Percentiles rank a stretch among this genome's conserved stretches.
These are phyloP conservation scores for Notamacropus eugenii DNA, from an alignment of 2,797 vertebrate genomes.

Conservation along the genomic window DNA sequence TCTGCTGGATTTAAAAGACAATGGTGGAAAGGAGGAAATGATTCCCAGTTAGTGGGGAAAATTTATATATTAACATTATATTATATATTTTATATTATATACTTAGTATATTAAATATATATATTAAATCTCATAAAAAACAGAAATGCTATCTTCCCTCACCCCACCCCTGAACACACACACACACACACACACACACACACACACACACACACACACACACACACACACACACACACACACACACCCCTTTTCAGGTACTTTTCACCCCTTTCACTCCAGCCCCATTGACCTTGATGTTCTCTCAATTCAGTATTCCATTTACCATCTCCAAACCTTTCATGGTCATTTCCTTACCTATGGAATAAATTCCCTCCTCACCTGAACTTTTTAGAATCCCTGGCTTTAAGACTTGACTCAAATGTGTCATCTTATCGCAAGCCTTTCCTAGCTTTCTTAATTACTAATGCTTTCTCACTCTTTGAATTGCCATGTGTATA, in stretches of 20 bases:
- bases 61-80: background rate
- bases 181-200: no score
- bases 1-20: conserved; percentile 11
- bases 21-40: no score
- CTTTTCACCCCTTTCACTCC: no score
- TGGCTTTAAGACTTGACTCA: background rate
- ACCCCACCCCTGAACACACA: no score
- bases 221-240: no score
- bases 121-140: background rate
- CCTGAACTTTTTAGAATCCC: background rate
- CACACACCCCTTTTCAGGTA: background rate
- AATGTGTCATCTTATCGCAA: no score
- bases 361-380: background rate
- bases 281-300: background rate
- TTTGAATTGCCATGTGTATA: background rate
- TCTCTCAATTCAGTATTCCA: background rate
- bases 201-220: no score
- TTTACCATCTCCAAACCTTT: background rate
- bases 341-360: background rate
- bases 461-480: background rate
- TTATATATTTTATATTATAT: no score
- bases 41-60: background rate
- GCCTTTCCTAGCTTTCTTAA: background rate
- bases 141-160: background rate
- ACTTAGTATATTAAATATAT: background rate